Percentiles rank a stretch among this genome's conserved stretches.
Conservation (phyloP, 2,797 vertebrate species). For the Microtus agrestis region DNA sequence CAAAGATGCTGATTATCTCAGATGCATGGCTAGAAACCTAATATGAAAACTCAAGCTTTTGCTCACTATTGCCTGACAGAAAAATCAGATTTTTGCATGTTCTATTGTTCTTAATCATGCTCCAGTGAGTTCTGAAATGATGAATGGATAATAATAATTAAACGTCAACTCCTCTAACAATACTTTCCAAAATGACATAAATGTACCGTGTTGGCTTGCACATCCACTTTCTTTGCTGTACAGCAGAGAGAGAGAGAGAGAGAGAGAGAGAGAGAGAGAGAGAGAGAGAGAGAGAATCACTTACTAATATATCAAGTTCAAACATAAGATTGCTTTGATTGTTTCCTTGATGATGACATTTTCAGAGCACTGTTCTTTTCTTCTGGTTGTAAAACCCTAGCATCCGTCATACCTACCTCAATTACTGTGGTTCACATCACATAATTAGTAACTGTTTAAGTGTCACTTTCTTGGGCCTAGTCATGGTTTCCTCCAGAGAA, state of each 20-base stretch:
- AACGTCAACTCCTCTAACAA: not conserved
- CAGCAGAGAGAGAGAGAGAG: not conserved
- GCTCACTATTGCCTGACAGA: not conserved
- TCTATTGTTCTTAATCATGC: not conserved
- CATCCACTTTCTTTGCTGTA: not conserved
- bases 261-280: not conserved
- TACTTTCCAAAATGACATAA: not conserved
- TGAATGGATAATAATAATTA: not conserved
- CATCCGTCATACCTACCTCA: accelerated
- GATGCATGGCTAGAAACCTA: not conserved
- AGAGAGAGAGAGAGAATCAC: not conserved
- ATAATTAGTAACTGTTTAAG: accelerated
- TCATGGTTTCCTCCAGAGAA: not conserved
- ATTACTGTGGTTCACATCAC: accelerated
- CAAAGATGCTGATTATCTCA: not conserved
- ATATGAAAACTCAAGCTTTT: not conserved
- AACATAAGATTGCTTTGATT: not conserved
- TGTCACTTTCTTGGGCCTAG: not conserved
- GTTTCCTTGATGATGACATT: not conserved
- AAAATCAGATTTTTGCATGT: not conserved
- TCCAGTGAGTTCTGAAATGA: not conserved
- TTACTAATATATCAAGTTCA: not conserved
- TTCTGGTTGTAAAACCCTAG: not conserved
- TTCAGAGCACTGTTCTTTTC: accelerated
- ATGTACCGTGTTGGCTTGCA: not conserved